Base-by-base conservation (phyloP, 35 echinoderm and acorn worm genomes). In the Strongylocentrotus purpuratus region DNA sequence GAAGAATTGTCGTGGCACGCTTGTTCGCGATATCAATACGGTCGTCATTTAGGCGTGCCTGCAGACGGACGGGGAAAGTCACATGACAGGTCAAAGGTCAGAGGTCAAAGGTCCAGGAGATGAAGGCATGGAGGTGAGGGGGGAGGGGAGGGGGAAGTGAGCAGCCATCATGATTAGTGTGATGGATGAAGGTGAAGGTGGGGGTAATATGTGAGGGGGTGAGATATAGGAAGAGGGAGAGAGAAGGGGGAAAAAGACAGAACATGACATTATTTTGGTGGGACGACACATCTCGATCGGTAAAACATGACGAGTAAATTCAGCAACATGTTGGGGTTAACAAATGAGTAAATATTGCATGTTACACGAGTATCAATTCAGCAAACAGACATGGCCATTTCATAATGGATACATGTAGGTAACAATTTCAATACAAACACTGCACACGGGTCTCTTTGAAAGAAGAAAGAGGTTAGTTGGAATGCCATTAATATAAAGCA, bases 11-110 rank as follows among this genome's bases (percentile, higher is more conserved):
- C 31, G 95, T 96, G n/a, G 97, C 97, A 86, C 95, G 96, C 94
- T 97, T 97, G 97, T 97, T 97, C 4, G 97, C 97, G 22, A 94
- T 87, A 85, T 90, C 94, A 95, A 97, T 97, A 31, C 97, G 97
- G 78, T 48, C n/a, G 87, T 97, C 95, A 92, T 97, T 97, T 86
- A 93, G 91, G 48, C 45, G 48, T 47, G 91, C 91, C 91, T 93
- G 91, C 48, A 93, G 91, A 93, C 91, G 46, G 89, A 33, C 13
- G 31, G 91, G 91, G 17, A 20, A 46, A 89, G 87, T 93, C 91
- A 93, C 48, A 93, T 28, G 46, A 93, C 32, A 45, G 87, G 45
- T 89, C 45, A 58, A 48, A 93, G 91, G 91, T 50, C 31, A 55
- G 7, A 46, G 33, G 87, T 88, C 45, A 89, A 11, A 89, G 86